These are phyloP conservation scores for Sycophaga agraensis DNA, from an alignment of 1,140 invertebrate species.

Conservation along the genomic window DNA sequence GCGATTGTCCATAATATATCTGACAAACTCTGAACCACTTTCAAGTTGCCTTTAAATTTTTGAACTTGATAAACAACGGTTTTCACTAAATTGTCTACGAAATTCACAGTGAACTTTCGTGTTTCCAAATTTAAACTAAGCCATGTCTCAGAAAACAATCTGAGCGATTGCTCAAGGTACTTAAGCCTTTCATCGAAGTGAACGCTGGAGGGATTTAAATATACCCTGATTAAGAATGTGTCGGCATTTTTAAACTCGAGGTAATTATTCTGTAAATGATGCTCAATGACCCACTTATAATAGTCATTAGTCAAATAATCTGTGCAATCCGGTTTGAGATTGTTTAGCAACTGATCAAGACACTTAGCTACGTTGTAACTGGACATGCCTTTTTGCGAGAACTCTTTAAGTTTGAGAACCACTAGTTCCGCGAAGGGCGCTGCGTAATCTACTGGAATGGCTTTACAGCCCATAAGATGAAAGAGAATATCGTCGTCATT, in stretches of 20 bases:
- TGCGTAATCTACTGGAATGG: conserved; percentile 35
- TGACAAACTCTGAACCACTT: conserved; percentile 23
- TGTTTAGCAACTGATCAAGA: conserved; percentile 9
- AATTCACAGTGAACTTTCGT: not conserved
- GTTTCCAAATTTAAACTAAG: conserved; percentile 6
- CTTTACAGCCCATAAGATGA: conserved; percentile 1
- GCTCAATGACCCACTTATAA: conserved; percentile 10
- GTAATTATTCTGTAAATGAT: conserved; percentile 27
- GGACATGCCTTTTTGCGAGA: conserved; percentile 5
- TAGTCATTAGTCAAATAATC: conserved; percentile 30
- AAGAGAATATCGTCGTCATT: conserved; percentile 30
- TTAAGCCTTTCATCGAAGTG: conserved; percentile 6
- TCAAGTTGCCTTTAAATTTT: conserved; percentile 18
- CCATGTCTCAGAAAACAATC: not conserved
- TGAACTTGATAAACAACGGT: not conserved
- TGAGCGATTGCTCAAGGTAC: not conserved
- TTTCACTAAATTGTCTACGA: conserved; percentile 18
- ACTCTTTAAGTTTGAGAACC: conserved; percentile 16
- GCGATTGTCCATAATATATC: conserved; percentile 17
- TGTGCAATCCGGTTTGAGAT: conserved; percentile 2
- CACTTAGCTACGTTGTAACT: conserved; percentile 1
- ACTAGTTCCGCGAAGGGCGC: conserved; percentile 22
- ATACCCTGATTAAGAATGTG: conserved; percentile 17
- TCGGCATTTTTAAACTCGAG: not conserved
- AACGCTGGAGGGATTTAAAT: conserved; percentile 12